Evolutionary conservation across 2,888 invertebrate species (phyloP).

Genomic region (Glaucopsyche alexis): DNA sequence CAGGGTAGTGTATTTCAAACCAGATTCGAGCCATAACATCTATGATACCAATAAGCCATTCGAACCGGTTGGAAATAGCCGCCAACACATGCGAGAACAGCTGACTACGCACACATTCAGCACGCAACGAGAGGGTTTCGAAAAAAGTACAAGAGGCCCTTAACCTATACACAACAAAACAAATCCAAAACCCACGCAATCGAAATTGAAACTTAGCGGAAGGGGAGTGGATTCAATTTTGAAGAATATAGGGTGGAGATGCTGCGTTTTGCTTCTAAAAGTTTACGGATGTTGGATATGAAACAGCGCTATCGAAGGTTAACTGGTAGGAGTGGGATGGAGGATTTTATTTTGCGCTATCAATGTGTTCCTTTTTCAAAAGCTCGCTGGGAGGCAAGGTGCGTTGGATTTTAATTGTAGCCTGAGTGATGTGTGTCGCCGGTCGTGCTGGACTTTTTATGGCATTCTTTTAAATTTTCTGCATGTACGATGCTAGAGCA

Average conservation of each 20-base stretch:
- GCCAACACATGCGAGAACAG: constrained; percentile 48
- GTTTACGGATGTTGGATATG: constrained; percentile 50
- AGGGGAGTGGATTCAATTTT: constrained; percentile 12
- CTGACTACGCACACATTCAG: constrained; percentile 67
- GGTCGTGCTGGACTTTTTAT: constrained; percentile 41
- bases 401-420: constrained; percentile 72
- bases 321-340: constrained; percentile 47
- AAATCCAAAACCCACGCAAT: constrained; percentile 3
- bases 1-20: constrained; percentile 11
- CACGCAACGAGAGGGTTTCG: constrained; percentile 70
- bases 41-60: constrained; percentile 19
- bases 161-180: constrained; percentile 36
- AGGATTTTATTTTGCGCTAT: constrained; percentile 54
- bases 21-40: constrained; percentile 21
- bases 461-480: constrained; percentile 28
- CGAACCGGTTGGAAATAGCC: constrained; percentile 28
- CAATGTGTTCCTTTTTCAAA: constrained; percentile 65
- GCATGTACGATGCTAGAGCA: neutral
- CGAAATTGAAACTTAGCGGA: constrained; percentile 28
- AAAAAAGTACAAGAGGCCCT: constrained; percentile 66
- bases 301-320: constrained; percentile 44
- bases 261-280: constrained; percentile 4
- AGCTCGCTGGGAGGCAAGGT: constrained; percentile 75
- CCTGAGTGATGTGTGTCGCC: constrained; percentile 66
- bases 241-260: neutral